phyloP scores from a whole-genome alignment of 2,797 vertebrate species.

The Selene dorsalis region DNA sequence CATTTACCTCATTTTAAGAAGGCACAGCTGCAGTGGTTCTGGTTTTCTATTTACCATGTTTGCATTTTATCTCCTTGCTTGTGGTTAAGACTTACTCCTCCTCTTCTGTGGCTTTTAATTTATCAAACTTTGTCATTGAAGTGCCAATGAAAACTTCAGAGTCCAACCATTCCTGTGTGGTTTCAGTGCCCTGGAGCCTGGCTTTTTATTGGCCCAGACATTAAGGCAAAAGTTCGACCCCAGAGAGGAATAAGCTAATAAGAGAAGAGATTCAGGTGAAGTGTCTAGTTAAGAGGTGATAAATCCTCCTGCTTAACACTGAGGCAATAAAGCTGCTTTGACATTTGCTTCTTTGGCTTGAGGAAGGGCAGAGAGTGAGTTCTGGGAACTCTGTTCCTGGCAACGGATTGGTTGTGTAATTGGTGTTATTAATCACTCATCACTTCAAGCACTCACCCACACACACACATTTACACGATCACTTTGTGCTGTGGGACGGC shows the following conservation, averaged over 20 bases:
- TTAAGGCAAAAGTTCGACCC: neutral
- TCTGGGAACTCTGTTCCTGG: constrained; percentile 15
- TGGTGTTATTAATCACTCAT: constrained; percentile 27
- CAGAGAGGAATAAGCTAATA: constrained; percentile 17
- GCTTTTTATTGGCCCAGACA: constrained; percentile 17
- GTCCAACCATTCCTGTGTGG: neutral
- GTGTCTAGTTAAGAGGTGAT: constrained; percentile 24
- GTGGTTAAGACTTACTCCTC: constrained; percentile 1
- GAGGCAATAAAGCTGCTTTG: constrained; percentile 11
- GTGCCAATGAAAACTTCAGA: neutral
- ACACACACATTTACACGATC: neutral
- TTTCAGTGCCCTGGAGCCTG: constrained; percentile 2
- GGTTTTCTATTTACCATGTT: no score
- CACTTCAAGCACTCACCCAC: neutral
- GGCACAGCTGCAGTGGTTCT: neutral
- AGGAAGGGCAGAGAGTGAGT: constrained; percentile 16
- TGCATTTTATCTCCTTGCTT: neutral
- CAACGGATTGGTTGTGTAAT: constrained; percentile 9
- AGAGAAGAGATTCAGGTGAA: constrained; percentile 24
- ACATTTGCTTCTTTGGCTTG: constrained; percentile 24
- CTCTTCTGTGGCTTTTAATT: neutral
- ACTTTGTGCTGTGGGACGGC: constrained; percentile 11
- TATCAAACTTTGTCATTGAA: neutral
- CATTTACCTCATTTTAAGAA: neutral
- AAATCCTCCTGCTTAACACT: constrained; percentile 26